Evolutionary conservation across 2,797 vertebrate species (phyloP).

Genomic region (Petrocephalus schoutedeni): DNA sequence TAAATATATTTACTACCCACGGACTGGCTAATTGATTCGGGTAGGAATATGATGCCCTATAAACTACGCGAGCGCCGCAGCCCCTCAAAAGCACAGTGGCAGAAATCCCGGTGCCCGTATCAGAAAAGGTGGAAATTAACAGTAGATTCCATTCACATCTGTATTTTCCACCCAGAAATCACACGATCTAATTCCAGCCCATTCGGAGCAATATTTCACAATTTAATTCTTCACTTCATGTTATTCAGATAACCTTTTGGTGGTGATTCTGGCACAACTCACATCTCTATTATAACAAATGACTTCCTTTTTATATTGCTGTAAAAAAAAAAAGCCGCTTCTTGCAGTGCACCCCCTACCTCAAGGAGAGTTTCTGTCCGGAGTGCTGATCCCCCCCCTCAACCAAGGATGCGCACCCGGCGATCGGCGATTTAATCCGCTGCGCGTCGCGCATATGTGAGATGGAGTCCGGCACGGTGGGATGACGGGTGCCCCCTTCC

Average conservation of each 20-base stretch:
- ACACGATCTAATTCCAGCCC: not conserved
- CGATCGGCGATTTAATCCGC: slow-evolving; percentile 14
- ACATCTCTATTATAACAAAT: not conserved
- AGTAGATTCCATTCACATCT: not conserved
- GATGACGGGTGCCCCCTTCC: not conserved
- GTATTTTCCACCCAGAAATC: not conserved
- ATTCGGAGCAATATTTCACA: slow-evolving; percentile 1
- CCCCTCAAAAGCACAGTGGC: not conserved
- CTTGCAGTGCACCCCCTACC: slow-evolving; percentile 3
- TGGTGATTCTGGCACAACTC: not conserved
- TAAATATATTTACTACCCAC: not conserved
- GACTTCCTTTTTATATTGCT: not conserved
- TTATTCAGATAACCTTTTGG: not conserved
- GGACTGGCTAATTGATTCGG: not conserved
- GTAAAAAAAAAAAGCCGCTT: not conserved
- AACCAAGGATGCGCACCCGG: not conserved
- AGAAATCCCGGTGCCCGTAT: not conserved
- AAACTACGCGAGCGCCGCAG: slow-evolving; percentile 12
- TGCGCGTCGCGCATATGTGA: slow-evolving; percentile 9
- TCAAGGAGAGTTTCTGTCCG: slow-evolving; percentile 19
- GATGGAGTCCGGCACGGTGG: slow-evolving; percentile 11
- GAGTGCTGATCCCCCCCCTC: slow-evolving; percentile 18
- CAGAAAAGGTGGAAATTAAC: not conserved
- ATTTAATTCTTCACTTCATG: not conserved
- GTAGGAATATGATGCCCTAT: not conserved